Percentiles rank a stretch among this genome's conserved stretches.
These are phyloP conservation scores for Poecilobothrus nobilitatus DNA, from an alignment of 2,888 invertebrate species.

Conservation along the genomic window DNA sequence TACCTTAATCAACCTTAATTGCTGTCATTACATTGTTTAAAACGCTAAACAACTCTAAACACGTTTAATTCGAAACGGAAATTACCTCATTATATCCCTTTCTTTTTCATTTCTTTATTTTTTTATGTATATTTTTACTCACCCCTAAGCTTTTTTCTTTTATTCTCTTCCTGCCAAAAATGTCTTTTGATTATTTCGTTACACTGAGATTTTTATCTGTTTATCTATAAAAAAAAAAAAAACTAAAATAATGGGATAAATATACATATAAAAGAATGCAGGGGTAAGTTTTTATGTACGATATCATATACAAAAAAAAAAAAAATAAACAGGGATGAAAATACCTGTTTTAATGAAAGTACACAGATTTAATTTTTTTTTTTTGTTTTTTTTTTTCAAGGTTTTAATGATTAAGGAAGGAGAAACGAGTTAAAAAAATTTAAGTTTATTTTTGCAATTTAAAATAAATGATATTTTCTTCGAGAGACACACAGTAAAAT, in stretches of 20 bases:
- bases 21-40: slow-evolving; percentile 3
- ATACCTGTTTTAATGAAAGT: neutral
- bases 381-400: too few relatives aligned
- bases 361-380: too few relatives aligned
- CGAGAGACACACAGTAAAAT: too few relatives aligned
- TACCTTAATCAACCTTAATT: slow-evolving; percentile 6
- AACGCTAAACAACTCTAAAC: slow-evolving; percentile 3
- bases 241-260: too few relatives aligned
- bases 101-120: neutral
- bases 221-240: neutral
- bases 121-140: neutral
- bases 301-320: neutral
- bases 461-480: too few relatives aligned
- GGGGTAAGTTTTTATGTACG: neutral
- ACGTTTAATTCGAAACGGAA: slow-evolving; percentile 6
- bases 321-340: neutral
- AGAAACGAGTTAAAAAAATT: too few relatives aligned
- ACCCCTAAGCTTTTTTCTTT: neutral
- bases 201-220: neutral
- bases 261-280: too few relatives aligned
- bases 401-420: too few relatives aligned
- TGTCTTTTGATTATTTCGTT: neutral
- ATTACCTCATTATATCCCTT: slow-evolving; percentile 3
- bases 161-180: neutral
- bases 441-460: too few relatives aligned